Evolutionary conservation across 92 coral and sea anemone genomes (phyloP), one percentile per base, ranked within the genome.

Genomic region (Parazoanthus swiftii): DNA sequence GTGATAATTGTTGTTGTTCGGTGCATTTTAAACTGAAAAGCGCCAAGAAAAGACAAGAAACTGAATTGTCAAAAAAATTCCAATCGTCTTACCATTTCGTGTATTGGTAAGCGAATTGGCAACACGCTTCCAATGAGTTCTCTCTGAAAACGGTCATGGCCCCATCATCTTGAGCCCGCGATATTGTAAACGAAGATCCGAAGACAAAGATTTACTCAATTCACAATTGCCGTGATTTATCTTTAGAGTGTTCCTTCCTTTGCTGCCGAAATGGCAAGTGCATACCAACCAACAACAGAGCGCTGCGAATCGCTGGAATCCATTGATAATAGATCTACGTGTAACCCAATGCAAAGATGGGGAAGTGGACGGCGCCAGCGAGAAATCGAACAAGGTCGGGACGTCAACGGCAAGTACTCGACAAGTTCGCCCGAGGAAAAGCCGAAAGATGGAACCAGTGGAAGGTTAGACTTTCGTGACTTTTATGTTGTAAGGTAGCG

Each of bases 281-380:
- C 99, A 21, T 96, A 96, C 80, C 98, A 95, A 83, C 94, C 99
- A 21, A 96, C 99, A 42, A 95, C 98, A 63, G 95, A 95, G 79
- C 91, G 77, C 79, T 88, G 93, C 74, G 89, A 94, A 54, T 90
- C 95, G 20, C 70, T 88, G 71, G 88, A 89, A 79, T 89, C 94
- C 33, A 81, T 92, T 42, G 90, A 84, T 16, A 71, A 84, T 39
- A 50, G 78, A 68, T 11, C 76, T 5, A 86, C 92, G 0, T 92
- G 94, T 63, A 86, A 90, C 68, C 94, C 92, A 50, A 70, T 84
- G 42, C 87, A 84, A 85, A 68, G 89, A 74, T 80, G 89, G 91
- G 54, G 89, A 74, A 79, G 87, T 73, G 39, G 91, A 81, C 26
- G 86, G 72, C 81, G 89, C 74, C 88, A 91, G 76, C 74, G 93